Percentiles rank a stretch among this genome's conserved stretches.
Conservation (phyloP, 1,140 invertebrate species). For the Tetragnatha versicolor region DNA sequence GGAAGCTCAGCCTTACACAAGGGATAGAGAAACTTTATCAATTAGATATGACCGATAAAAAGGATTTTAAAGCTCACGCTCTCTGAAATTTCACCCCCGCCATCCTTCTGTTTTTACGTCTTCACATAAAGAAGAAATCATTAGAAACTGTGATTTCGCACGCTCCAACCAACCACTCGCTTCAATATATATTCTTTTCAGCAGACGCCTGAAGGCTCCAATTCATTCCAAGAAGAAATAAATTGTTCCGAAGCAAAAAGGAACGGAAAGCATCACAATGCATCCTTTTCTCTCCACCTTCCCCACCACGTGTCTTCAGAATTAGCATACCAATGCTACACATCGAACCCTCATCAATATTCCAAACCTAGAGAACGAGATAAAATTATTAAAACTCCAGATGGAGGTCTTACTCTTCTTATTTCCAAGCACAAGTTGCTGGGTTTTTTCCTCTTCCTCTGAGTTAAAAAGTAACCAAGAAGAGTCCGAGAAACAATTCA, state of each 20-base stretch:
- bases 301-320: not conserved
- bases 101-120: too few species aligned
- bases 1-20: too few species aligned
- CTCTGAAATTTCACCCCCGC: too few species aligned
- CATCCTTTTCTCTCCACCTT: not conserved
- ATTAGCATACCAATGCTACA: not conserved
- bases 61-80: too few species aligned
- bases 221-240: not conserved
- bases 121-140: too few species aligned
- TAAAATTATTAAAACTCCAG: conserved; percentile 10
- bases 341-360: conserved; percentile 2
- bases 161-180: too few species aligned
- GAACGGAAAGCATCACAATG: not conserved
- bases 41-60: too few species aligned
- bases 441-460: not conserved
- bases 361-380: not conserved
- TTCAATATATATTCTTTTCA: too few species aligned
- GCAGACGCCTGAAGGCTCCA: too few species aligned
- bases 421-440: conserved; percentile 6
- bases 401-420: not conserved
- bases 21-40: too few species aligned
- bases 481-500: not conserved
- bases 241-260: not conserved
- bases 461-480: not conserved
- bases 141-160: too few species aligned